These are phyloP conservation scores for Caenorhabditis sp. DNA, from an alignment of 2,888 invertebrate species.

Conservation along the genomic window DNA sequence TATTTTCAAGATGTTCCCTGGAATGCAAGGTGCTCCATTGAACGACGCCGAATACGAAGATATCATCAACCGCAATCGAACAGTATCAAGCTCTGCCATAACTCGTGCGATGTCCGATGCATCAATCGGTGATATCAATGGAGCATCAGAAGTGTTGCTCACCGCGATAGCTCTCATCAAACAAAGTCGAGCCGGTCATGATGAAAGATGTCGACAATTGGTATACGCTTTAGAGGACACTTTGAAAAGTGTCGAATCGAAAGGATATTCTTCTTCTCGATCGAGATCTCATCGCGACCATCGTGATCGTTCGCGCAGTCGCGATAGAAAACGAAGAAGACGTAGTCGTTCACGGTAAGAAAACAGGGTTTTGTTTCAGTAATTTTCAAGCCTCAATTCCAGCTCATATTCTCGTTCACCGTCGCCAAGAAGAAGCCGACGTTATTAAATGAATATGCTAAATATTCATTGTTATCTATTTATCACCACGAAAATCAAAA, in stretches of 20 bases:
- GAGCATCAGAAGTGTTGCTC: conserved; percentile 96
- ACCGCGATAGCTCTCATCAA: conserved; percentile 98
- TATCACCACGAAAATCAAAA: no score
- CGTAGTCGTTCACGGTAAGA: conserved; percentile 42
- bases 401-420: conserved; percentile 41
- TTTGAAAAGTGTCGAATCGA: conserved; percentile 93
- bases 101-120: conserved; percentile 82
- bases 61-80: conserved; percentile 94
- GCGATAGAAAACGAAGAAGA: conserved; percentile 52
- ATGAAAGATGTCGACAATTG: conserved; percentile 96
- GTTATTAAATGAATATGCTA: conserved; percentile 12
- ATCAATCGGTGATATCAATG: conserved; percentile 83
- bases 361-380: not conserved
- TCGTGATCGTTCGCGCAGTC: conserved; percentile 47
- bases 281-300: conserved; percentile 13
- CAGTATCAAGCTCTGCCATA: conserved; percentile 91
- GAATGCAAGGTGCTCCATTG: conserved; percentile 31
- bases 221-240: conserved; percentile 96
- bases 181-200: conserved; percentile 92
- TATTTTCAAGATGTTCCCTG: conserved; percentile 31
- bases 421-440: conserved; percentile 36
- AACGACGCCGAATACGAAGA: conserved; percentile 96
- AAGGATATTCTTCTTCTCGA: conserved; percentile 72
- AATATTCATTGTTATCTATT: no score
- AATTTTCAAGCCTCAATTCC: not conserved